Evolutionary conservation across 1,140 invertebrate species (phyloP), one percentile per base, ranked within the genome.

Genomic region (Piezodorus guildinii): DNA sequence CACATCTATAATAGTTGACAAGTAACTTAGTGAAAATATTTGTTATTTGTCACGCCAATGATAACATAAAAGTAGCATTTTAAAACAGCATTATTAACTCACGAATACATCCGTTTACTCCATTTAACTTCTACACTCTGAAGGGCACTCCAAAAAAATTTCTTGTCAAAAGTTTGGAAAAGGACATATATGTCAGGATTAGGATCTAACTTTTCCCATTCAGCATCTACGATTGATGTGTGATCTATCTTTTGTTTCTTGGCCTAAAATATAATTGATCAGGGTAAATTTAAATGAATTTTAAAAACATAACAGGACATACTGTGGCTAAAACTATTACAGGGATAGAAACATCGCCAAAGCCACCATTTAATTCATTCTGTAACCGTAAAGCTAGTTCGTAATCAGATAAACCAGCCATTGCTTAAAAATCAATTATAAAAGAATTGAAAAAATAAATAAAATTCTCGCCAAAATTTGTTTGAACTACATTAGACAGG

Each of bases 21-120:
- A 21, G 5, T 49, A 21, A 1, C 9, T 19, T 19, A 56, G 1
- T 23, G 6, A 27, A 2, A 25, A 58, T 27, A 58, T 58, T 27
- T 58, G 27, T 6, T n/a, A 9, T 5, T 5, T 34, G 27, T 5
- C 14, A n/a, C 1, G 21, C 8, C 16, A 58, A 58, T 12, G 1
- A n/a, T 6, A 27, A 16, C 17, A 19, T 56, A 63, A 15, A 0
- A 51, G 21, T 10, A 17, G 10, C 1, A 17, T 39, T 59, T 16
- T 23, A 15, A 44, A 59, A 39, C 30, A 66, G 39, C n/a, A 56
- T 45, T 45, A 45, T 19, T 5, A 16, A 81, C 82, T 77, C 85
- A 96, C 73, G 83, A 78, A 62, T 91, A 98, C 96, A 99, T 98
- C 70, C 87, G 77, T 68, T 88, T 88, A 73, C 94, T 98, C 96